A percentile compares a stretch with the other conserved stretches of the same genome.
Evolutionary conservation across 2,797 vertebrate genomes (phyloP).

Genomic region (Protosalanx chinensis): DNA sequence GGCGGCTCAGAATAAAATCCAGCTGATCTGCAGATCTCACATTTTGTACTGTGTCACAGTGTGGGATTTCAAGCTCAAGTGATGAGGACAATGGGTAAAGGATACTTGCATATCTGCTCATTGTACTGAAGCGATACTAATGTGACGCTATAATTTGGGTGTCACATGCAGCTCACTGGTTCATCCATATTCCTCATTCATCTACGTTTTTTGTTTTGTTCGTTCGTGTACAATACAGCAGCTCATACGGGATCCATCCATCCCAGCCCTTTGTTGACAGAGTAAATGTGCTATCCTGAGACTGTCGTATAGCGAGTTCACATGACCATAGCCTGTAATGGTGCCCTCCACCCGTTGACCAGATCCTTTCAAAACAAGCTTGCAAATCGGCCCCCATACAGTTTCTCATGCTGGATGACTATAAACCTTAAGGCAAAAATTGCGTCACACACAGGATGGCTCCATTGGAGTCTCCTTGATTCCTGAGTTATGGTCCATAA

Average conservation of each 20-base stretch:
- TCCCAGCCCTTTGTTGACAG: conserved; percentile 44
- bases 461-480: neutral
- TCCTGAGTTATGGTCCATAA: neutral
- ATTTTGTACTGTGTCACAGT: conserved; percentile 4
- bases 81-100: neutral
- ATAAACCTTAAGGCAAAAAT: neutral
- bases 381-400: neutral
- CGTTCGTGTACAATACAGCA: neutral
- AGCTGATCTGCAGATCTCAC: neutral
- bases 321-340: conserved; percentile 36
- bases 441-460: neutral
- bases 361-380: conserved; percentile 3
- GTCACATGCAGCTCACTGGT: conserved; percentile 5
- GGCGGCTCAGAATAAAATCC: neutral
- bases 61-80: neutral
- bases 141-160: neutral
- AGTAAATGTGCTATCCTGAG: conserved; percentile 48
- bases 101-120: neutral
- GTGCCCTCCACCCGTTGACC: conserved; percentile 28
- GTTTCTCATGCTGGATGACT: neutral
- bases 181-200: neutral
- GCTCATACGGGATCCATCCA: conserved; percentile 22
- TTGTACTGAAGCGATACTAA: neutral
- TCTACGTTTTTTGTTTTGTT: neutral
- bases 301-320: conserved; percentile 39